Base-by-base conservation (phyloP, 2,113 vertebrate species). In the Limanda limanda region DNA sequence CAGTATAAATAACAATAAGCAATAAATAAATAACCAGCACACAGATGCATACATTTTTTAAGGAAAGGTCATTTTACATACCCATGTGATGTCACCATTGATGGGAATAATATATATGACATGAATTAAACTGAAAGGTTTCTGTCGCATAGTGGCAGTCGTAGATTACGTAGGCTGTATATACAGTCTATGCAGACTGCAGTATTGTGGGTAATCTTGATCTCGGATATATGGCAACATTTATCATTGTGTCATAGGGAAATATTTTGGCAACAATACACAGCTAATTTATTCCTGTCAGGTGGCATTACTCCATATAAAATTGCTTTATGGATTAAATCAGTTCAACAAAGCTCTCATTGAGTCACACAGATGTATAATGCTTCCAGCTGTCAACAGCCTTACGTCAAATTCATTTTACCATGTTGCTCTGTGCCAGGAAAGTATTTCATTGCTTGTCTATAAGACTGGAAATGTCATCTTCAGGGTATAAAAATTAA, bases 401-500 rank as follows among this genome's bases (percentile, higher is more conserved):
- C 74, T 72, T 35, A 78, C 37, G 51, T 56, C 67, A 65, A 52
- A 68, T 71, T 10, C 21, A 72, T 52, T 76, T 52, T 4, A 11
- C 63, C 9, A 13, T 14, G 31, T 74, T 65, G 59, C 21, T 56
- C 54, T 45, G 18, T 73, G 25, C 21, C 35, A 12, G 61, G 17
- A 4, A 71, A 59, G 45, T 37, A 60, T 72, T 52, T 64, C 57
- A 68, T 65, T n/a, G 25, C 52, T 68, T 77, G 24, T 47, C 51
- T 54, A 21, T 54, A 9, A 9, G 27, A 68, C 52, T 60, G 69
- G 48, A 74, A 64, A 27, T 48, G 21, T 62, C 40, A 31, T 54
- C 25, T 59, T 56, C 5, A 10, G 20, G 37, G 21, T 35, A 57
- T 3, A 57, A 24, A 51, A 21, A 54, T n/a, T 1, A 21, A 10